Evolutionary conservation across 92 coral and sea anemone genomes (phyloP), one percentile per base, ranked within the genome.

Genomic region (Porites evermanni): DNA sequence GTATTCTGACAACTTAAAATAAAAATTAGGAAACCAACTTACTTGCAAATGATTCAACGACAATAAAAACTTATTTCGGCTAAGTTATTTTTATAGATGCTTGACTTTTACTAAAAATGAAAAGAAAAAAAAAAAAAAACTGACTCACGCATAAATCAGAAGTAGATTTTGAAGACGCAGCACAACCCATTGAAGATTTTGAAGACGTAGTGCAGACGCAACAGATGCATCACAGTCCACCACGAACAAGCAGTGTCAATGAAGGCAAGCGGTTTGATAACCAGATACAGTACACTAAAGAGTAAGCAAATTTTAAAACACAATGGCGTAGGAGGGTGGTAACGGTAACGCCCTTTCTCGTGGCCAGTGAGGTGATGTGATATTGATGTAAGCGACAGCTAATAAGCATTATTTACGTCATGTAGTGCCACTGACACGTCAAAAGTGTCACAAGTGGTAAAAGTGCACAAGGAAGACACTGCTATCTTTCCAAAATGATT

Each of bases 131-230:
- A 38, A 29, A 29, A 29, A 12, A 7, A 38, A 38, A 38, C 47
- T 38, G 47, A 79, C 84, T 79, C 53, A 79, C 84, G 61, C 29
- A 11, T 51, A 2, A 24, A 11, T 56, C 61, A 14, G 61, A 10
- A 2, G 8, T 66, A n/a, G 78, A 74, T 11, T 81, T 61, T 17
- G 77, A 5, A 12, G 86, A 81, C 4, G 53, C 70, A 19, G 78
- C 65, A 59, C 86, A 81, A 20, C 86, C 86, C 86, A 81, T 81
- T 6, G 13, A n/a, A 2, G 44, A 3, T 19, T 70, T 81, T 6
- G 13, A n/a, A 2, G 44, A 8, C 9, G 16, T 32, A 44, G 18
- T 29, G 73, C 8, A 38, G 47, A 38, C 47, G 47, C 47, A 38
- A 38, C 47, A 38, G 47, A 38, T 38, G 47, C 47, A 38, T 24